Percentiles rank a stretch among this genome's conserved stretches.
phyloP scores from a whole-genome alignment of 1,140 invertebrate species.

The Paralvinella palmiformis region DNA sequence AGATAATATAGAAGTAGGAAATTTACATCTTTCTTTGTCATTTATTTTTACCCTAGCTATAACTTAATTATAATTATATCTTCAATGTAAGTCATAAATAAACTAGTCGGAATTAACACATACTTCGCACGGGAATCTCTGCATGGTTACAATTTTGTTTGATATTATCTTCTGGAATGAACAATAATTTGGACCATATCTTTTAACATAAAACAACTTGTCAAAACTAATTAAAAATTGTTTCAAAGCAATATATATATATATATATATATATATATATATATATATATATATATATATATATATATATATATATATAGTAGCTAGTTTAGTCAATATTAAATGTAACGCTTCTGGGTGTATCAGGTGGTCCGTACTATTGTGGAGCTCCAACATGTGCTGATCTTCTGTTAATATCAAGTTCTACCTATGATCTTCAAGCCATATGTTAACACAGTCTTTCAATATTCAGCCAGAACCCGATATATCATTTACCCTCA shows the following conservation, averaged over 20 bases:
- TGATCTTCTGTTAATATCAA: neutral
- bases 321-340: no score
- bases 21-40: no score
- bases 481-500: neutral
- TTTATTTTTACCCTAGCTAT: no score
- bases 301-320: neutral
- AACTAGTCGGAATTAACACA: no score
- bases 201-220: neutral
- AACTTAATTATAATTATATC: no score
- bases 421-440: neutral
- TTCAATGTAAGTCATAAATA: no score
- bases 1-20: no score
- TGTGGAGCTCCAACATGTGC: neutral
- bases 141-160: neutral
- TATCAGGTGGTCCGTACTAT: no score
- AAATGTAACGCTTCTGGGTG: no score
- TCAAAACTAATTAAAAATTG: neutral
- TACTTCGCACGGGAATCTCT: no score
- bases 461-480: neutral
- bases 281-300: slow-evolving; percentile 1
- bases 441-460: neutral
- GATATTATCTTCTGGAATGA: neutral
- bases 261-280: neutral
- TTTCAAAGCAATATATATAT: neutral
- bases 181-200: neutral